phyloP scores from a whole-genome alignment of 1,140 invertebrate genomes.

The Melanaphis sacchari region DNA sequence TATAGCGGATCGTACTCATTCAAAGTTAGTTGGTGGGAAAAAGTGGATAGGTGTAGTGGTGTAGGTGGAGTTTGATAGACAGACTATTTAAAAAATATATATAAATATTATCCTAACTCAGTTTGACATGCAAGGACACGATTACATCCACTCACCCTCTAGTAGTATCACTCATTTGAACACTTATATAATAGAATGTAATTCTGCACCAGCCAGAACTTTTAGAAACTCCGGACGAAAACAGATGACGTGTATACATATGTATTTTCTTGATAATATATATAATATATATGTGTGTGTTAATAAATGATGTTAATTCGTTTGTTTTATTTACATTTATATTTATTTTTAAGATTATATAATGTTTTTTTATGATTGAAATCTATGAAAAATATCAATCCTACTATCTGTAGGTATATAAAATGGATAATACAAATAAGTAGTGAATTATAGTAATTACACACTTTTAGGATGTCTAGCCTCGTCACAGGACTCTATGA shows the following conservation, averaged over 20 bases:
- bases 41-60: background rate
- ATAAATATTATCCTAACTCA: background rate
- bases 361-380: too few species aligned
- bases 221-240: background rate
- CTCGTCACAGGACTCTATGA: background rate
- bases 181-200: background rate
- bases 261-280: background rate
- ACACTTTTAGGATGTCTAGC: background rate
- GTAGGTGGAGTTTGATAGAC: background rate
- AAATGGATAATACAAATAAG: background rate
- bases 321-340: background rate
- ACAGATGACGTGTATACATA: background rate
- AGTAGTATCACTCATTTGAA: background rate
- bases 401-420: too few species aligned
- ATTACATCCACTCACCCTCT: background rate
- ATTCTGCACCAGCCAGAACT: background rate
- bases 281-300: too few species aligned
- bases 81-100: background rate
- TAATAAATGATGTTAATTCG: background rate
- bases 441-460: background rate
- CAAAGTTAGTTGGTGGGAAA: background rate
- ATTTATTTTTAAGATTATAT: too few species aligned
- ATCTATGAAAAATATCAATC: too few species aligned
- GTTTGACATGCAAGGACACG: background rate
- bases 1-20: background rate